These are phyloP conservation scores for Bhutanitis thaidina DNA, from an alignment of 2,888 invertebrate genomes.

Conservation along the genomic window DNA sequence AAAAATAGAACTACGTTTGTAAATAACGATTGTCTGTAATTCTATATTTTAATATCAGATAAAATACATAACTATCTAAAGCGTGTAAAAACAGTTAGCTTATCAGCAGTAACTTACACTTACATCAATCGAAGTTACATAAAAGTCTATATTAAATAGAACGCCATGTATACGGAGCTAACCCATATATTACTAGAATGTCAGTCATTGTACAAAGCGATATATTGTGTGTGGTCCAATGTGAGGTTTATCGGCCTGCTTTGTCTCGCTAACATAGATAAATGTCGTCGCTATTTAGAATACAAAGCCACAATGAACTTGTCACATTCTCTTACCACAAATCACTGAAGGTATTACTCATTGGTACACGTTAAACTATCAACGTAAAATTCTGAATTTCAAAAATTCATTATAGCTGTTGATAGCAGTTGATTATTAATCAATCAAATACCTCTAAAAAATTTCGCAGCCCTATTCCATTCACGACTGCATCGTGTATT, in stretches of 20 bases:
- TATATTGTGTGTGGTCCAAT: constrained; percentile 79
- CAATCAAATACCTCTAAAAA: constrained; percentile 67
- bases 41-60: too few relatives aligned
- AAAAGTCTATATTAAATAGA: constrained; percentile 58
- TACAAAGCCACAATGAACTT: constrained; percentile 68
- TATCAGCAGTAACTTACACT: neutral
- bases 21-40: too few relatives aligned
- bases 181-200: constrained; percentile 70
- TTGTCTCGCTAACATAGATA: constrained; percentile 79
- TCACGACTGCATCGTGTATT: constrained; percentile 77
- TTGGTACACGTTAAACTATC: constrained; percentile 13
- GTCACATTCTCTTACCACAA: constrained; percentile 68
- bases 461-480: constrained; percentile 76
- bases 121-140: constrained; percentile 45
- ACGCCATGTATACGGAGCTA: constrained; percentile 57
- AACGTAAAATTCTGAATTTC: constrained; percentile 31
- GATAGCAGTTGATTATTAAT: constrained; percentile 49
- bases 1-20: too few relatives aligned
- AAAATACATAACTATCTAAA: too few relatives aligned
- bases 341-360: constrained; percentile 40
- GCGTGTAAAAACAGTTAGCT: too few relatives aligned
- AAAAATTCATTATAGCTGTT: constrained; percentile 38
- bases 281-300: constrained; percentile 72
- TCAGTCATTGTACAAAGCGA: constrained; percentile 60
- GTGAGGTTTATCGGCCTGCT: constrained; percentile 71